Conservation (phyloP, 2,888 invertebrate species). For the Chrysomela aeneicollis region DNA sequence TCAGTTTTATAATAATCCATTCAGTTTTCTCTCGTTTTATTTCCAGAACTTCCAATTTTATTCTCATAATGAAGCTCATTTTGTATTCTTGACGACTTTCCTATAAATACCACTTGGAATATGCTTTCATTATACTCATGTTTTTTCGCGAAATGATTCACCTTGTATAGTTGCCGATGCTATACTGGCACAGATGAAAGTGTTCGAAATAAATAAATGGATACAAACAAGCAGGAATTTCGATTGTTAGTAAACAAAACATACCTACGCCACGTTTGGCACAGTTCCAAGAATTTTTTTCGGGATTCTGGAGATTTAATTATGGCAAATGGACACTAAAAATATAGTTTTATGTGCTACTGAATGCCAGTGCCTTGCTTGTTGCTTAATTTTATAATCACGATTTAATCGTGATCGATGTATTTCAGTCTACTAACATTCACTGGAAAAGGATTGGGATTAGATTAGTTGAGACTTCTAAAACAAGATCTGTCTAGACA, state of each 20-base stretch:
- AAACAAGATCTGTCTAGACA: too few species aligned
- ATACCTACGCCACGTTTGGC: conserved; percentile 16
- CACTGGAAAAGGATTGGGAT: too few species aligned
- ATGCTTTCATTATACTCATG: too few species aligned
- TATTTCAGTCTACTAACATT: neutral
- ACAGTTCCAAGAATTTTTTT: conserved; percentile 7
- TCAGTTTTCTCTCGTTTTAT: too few species aligned
- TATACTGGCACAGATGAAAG: neutral
- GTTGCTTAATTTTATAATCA: neutral
- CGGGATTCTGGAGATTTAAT: conserved; percentile 10
- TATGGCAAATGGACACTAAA: conserved; percentile 5
- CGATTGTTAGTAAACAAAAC: conserved; percentile 20
- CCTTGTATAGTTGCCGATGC: too few species aligned
- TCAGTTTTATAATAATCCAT: too few species aligned
- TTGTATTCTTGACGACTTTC: too few species aligned
- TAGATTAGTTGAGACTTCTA: too few species aligned
- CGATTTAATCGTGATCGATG: neutral
- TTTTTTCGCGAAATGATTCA: too few species aligned
- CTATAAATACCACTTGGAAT: too few species aligned
- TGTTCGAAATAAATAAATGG: neutral
- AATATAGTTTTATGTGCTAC: neutral
- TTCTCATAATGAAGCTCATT: too few species aligned
- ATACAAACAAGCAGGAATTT: neutral
- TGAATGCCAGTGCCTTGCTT: neutral
- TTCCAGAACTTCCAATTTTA: too few species aligned